Conservation (phyloP, 2,113 vertebrate genomes). For the Dasypus novemcinctus region DNA sequence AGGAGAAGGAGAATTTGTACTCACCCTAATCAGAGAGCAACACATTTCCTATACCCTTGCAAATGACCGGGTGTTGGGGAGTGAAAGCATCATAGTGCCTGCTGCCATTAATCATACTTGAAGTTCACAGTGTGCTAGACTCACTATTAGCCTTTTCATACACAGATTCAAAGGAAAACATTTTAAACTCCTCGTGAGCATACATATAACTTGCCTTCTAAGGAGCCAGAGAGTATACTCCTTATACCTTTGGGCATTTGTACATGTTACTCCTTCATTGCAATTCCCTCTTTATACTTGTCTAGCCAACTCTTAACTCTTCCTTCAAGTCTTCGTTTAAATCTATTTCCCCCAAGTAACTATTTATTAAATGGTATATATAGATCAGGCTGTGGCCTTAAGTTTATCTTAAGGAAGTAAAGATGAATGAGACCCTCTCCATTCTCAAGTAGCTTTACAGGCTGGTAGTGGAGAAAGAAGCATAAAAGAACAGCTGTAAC, state of each 20-base stretch:
- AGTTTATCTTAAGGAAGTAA: neutral
- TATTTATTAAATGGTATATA: neutral
- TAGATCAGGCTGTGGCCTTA: neutral
- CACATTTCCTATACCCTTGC: neutral
- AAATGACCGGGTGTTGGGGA: neutral
- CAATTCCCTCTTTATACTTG: neutral
- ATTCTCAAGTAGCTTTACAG: neutral
- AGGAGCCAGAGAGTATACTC: neutral
- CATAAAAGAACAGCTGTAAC: neutral
- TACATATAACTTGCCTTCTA: neutral
- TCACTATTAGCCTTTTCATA: neutral
- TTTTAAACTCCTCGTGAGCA: neutral
- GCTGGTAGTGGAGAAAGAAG: neutral
- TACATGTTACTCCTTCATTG: neutral
- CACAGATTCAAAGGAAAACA: neutral
- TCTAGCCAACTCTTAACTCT: neutral
- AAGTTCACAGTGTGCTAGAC: neutral
- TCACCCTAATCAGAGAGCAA: neutral
- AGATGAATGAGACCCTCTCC: neutral
- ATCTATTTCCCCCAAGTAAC: neutral
- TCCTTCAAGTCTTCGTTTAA: neutral
- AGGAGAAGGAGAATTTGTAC: neutral
- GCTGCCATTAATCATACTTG: conserved; percentile 5
- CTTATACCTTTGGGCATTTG: conserved; percentile 18
- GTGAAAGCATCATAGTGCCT: neutral